phyloP scores from a whole-genome alignment of 2,113 vertebrate species.

The Bathybates hornii region DNA sequence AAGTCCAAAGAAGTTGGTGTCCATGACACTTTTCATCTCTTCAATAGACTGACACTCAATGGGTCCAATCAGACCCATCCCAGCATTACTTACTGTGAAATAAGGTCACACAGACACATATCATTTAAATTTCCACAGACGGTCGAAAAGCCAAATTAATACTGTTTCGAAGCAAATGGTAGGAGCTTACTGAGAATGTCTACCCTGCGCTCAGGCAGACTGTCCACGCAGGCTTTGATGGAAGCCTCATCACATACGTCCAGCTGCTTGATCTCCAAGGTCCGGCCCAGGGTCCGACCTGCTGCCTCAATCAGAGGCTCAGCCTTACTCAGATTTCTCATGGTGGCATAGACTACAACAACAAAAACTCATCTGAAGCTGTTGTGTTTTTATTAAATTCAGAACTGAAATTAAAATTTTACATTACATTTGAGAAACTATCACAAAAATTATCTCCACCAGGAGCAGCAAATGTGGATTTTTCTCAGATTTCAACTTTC shows the following conservation, averaged over 20 bases:
- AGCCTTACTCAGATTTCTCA: constrained; percentile 76
- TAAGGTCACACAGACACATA: neutral
- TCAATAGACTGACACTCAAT: constrained; percentile 82
- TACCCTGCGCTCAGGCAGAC: constrained; percentile 75
- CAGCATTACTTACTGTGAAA: constrained; percentile 81
- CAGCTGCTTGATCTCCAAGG: constrained; percentile 79
- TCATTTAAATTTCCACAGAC: neutral
- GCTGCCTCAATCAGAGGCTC: constrained; percentile 69
- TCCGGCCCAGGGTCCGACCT: constrained; percentile 73
- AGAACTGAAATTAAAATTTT: neutral
- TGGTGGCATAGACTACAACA: constrained; percentile 79
- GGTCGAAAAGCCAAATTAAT: neutral
- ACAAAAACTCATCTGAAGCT: neutral
- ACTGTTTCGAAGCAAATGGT: neutral
- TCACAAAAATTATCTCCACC: neutral
- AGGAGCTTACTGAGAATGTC: constrained; percentile 77
- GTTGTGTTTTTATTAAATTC: neutral
- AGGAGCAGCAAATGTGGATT: neutral
- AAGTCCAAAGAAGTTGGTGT: constrained; percentile 85
- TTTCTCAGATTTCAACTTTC: neutral
- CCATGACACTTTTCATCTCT: constrained; percentile 84
- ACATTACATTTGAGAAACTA: neutral
- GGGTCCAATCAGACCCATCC: constrained; percentile 82
- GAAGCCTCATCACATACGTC: constrained; percentile 80
- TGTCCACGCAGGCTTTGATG: constrained; percentile 77